Evolutionary conservation across 1,140 invertebrate species (phyloP).

Genomic region (Diabrotica undecimpunctata): DNA sequence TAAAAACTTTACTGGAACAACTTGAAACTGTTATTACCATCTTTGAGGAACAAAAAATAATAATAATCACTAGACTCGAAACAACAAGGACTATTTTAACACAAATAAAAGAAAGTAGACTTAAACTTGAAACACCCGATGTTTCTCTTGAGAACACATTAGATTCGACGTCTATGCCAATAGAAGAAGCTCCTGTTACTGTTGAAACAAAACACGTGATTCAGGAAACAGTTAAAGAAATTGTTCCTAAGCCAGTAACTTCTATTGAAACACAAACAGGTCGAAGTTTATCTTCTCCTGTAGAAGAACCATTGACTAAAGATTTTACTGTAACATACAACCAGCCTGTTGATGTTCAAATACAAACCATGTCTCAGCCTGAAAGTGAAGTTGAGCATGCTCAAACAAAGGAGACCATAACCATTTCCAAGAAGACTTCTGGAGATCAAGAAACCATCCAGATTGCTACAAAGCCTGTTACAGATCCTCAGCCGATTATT

Average conservation of each 20-base stretch:
- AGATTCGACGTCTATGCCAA: slow-evolving; percentile 59
- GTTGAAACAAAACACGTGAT: slow-evolving; percentile 28
- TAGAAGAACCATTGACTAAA: slow-evolving; percentile 32
- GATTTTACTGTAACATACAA: slow-evolving; percentile 52
- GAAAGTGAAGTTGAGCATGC: slow-evolving; percentile 42
- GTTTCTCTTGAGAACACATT: slow-evolving; percentile 56
- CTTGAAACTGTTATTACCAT: slow-evolving; percentile 53
- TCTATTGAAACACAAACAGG: slow-evolving; percentile 58
- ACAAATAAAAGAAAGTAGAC: slow-evolving; percentile 44
- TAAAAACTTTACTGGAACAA: slow-evolving; percentile 55
- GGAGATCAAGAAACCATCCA: slow-evolving; percentile 73
- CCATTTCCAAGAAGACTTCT: slow-evolving; percentile 63
- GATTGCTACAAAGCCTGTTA: slow-evolving; percentile 62
- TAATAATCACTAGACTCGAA: slow-evolving; percentile 56
- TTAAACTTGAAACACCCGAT: slow-evolving; percentile 28
- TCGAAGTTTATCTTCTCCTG: slow-evolving; percentile 50
- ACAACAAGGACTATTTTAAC: slow-evolving; percentile 48
- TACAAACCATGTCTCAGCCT: slow-evolving; percentile 55
- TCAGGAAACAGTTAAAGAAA: slow-evolving; percentile 33
- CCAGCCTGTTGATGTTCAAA: slow-evolving; percentile 54
- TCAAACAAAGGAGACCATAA: slow-evolving; percentile 62
- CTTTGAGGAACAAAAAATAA: slow-evolving; percentile 54
- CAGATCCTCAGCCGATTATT: slow-evolving; percentile 47
- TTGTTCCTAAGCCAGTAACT: slow-evolving; percentile 31
- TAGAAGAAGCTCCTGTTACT: slow-evolving; percentile 50